phyloP scores from a whole-genome alignment of 2,888 invertebrate species.

The Phengaris alcon region DNA sequence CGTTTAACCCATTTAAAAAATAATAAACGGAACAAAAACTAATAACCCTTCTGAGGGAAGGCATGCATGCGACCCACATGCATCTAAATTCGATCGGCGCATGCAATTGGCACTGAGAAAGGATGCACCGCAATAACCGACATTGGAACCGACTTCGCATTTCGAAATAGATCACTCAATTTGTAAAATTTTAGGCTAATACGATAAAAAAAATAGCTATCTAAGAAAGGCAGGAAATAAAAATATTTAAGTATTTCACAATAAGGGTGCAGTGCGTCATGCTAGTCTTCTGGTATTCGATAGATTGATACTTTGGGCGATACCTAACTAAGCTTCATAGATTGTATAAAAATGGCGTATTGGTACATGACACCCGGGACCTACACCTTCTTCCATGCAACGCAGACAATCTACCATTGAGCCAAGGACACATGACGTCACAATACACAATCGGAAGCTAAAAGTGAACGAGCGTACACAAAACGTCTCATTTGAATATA shows the following conservation, averaged over 20 bases:
- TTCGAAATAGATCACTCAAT: constrained; percentile 16
- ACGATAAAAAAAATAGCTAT: background rate
- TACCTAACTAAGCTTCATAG: no score
- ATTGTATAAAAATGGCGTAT: no score
- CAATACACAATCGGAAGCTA: background rate
- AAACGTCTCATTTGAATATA: constrained; percentile 26
- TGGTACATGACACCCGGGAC: no score
- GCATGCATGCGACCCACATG: background rate
- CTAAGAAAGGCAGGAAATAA: background rate
- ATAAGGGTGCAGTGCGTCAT: no score
- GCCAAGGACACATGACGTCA: no score
- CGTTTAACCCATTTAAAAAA: background rate
- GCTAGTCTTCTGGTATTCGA: no score
- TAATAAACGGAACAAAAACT: background rate
- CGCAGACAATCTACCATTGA: no score
- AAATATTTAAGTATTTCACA: no score
- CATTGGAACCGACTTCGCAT: constrained; percentile 19
- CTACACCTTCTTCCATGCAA: no score
- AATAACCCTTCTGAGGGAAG: background rate
- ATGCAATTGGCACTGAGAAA: constrained; percentile 26
- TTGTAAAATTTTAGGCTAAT: constrained; percentile 13
- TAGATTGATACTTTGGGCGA: no score
- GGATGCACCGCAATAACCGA: constrained; percentile 25
- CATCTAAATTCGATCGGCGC: constrained; percentile 26
- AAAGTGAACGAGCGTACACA: background rate